Conservation (phyloP, 2,888 invertebrate species). For the Cephus sareptanus region DNA sequence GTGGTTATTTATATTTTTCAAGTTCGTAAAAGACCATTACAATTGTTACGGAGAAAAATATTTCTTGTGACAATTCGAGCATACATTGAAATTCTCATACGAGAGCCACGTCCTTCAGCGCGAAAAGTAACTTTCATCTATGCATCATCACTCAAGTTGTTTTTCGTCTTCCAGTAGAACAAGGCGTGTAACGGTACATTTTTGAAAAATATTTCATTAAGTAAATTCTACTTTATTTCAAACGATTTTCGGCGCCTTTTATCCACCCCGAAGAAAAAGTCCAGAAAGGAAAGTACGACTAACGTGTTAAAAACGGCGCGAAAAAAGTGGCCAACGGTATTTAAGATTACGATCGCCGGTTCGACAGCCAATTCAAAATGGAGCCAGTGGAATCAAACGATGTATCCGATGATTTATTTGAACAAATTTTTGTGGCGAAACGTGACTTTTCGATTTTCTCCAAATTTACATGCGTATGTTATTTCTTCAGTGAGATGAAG, state of each 20-base stretch:
- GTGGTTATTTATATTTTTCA: conserved; percentile 11
- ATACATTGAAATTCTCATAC: neutral
- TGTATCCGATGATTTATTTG: neutral
- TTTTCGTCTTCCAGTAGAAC: conserved; percentile 23
- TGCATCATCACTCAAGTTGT: conserved; percentile 26
- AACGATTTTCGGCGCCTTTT: neutral
- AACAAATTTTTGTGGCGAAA: neutral
- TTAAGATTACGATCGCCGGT: neutral
- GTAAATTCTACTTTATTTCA: neutral
- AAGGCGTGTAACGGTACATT: neutral
- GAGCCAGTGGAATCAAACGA: neutral
- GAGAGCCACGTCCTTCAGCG: conserved; percentile 19
- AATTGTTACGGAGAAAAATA: neutral
- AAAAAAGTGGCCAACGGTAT: neutral
- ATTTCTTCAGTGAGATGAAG: neutral
- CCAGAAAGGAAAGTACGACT: neutral
- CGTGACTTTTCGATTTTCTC: neutral
- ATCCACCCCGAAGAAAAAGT: neutral
- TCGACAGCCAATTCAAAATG: neutral
- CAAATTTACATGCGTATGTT: neutral
- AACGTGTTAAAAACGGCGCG: neutral
- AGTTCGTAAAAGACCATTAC: neutral
- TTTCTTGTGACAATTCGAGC: neutral
- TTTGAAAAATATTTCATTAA: conserved; percentile 9
- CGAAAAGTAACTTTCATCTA: conserved; percentile 47